Percentiles rank a stretch among this genome's conserved stretches.
Conservation (phyloP, 2,888 invertebrate genomes). For the Eledona agricola region DNA sequence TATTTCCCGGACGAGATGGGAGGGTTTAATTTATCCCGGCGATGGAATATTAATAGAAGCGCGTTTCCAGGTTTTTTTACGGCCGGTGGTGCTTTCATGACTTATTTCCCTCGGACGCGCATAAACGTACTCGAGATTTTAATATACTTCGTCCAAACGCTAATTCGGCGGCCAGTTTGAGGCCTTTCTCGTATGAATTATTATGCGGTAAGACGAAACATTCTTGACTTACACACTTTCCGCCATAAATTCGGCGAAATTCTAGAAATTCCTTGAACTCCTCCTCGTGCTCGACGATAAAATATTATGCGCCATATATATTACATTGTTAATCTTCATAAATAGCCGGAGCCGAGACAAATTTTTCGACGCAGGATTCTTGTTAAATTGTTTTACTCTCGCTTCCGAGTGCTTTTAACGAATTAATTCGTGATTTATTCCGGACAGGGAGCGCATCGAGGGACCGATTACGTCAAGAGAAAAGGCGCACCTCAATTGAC, state of each 20-base stretch:
- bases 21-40: constrained; percentile 25
- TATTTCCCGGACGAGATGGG: constrained; percentile 16
- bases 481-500: constrained; percentile 3
- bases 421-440: constrained; percentile 31
- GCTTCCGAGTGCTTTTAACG: constrained; percentile 19
- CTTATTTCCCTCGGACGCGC: constrained; percentile 6
- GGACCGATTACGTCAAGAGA: constrained; percentile 6
- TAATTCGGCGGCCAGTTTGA: constrained; percentile 7
- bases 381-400: constrained; percentile 24
- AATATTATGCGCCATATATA: constrained; percentile 47
- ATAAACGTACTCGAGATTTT: constrained; percentile 13
- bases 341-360: constrained; percentile 44
- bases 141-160: constrained; percentile 5
- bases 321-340: constrained; percentile 48
- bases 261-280: constrained; percentile 49
- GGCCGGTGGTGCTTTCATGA: constrained; percentile 8
- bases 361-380: constrained; percentile 43
- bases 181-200: constrained; percentile 15
- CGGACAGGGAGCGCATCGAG: constrained; percentile 7
- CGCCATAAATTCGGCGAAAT: constrained; percentile 50
- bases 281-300: constrained; percentile 46
- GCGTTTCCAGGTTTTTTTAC: constrained; percentile 8
- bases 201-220: constrained; percentile 41
- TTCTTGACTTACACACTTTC: constrained; percentile 48
- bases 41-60: constrained; percentile 31